These are phyloP conservation scores for Coptodon rendalli DNA, from an alignment of 2,113 vertebrate species.

Conservation along the genomic window DNA sequence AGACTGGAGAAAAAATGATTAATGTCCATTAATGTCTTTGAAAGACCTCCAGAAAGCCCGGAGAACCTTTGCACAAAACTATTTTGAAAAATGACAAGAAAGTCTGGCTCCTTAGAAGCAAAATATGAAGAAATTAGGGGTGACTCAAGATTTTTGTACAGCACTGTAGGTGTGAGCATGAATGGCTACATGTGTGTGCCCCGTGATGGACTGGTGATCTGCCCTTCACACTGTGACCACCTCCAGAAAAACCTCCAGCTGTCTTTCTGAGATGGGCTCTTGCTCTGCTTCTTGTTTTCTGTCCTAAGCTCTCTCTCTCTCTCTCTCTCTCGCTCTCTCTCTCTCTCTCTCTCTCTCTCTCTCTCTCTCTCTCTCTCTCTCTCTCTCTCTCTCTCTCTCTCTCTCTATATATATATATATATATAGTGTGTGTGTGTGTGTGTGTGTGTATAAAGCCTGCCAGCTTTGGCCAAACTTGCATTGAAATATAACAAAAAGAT, in stretches of 20 bases:
- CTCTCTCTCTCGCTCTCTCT: too few species aligned
- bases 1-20: background rate
- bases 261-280: background rate
- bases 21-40: background rate
- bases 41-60: background rate
- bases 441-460: background rate
- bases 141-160: background rate
- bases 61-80: background rate
- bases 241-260: background rate
- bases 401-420: rapidly evolving
- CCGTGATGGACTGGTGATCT: background rate
- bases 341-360: too few species aligned
- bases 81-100: background rate
- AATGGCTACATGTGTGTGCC: background rate
- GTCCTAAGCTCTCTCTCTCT: too few species aligned
- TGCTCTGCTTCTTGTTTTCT: background rate
- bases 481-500: background rate
- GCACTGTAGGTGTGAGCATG: background rate
- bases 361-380: too few species aligned
- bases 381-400: too few species aligned
- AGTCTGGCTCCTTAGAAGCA: background rate
- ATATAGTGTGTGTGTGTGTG: too few species aligned
- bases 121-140: background rate
- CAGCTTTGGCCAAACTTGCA: background rate
- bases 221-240: background rate